Base-by-base conservation (phyloP, 1,140 invertebrate genomes). In the Drosophila rufa region DNA sequence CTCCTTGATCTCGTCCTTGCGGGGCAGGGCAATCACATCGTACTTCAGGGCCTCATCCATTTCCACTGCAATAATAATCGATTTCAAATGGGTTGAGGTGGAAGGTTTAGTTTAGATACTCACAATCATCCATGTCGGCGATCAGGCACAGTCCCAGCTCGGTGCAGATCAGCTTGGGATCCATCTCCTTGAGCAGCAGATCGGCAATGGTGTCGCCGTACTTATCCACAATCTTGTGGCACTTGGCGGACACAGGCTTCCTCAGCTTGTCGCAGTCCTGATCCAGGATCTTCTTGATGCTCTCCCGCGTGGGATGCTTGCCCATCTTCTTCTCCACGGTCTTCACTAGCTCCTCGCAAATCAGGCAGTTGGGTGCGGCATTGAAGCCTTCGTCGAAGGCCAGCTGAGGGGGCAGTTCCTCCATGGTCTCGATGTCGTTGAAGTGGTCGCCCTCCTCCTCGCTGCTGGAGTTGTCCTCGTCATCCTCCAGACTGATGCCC, bases 41-140 rank as follows among this genome's bases (percentile, higher is more conserved):
- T 92, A 92, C 45, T 91, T 92, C 50, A 92, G 11, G 0, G 92
- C 92, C 53, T 92, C 92, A 61, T 92, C 92, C 38, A 92, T 71
- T 59, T 90, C 92, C 60, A 92, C 58, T 90, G 38, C 2, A 15
- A 40, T 11, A n/a, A 11, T 6, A 6, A 12, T n/a, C n/a, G 4
- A 22, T 56, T 56, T 40, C 0, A 40, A n/a, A 11, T n/a, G 4
- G 4, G n/a, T 22, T 22, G 19, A 22, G 19, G 19, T 22, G 19
- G 19, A 22, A 22, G 19, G 19, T 22, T 22, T 22, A 22, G 19
- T 22, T 22, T 22, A 22, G 19, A 22, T 25, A 81, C 92, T 92
- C 79, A 92, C 92, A 69, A 67, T 92, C 92, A n/a, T 92, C 85
- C 25, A 70, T 66, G 27, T 92, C 86, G 25, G 53, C 58, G 15